Percentiles rank a stretch among this genome's conserved stretches.
Evolutionary conservation across 1,140 invertebrate genomes (phyloP).

Genomic region (Tribolium castaneum): DNA sequence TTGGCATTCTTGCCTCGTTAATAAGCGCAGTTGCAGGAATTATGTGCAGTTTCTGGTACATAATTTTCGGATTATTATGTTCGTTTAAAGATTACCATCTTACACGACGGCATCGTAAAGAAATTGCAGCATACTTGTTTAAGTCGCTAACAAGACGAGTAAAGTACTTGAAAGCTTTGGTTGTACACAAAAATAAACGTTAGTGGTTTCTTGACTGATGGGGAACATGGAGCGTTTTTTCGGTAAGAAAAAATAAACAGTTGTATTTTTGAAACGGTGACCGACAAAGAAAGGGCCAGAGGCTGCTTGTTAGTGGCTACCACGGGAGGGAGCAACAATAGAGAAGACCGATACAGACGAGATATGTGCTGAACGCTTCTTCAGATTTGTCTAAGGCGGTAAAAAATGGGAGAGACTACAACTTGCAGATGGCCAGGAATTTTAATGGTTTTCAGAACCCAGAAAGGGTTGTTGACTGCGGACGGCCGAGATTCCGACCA

Average conservation of each 20-base stretch:
- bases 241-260: conserved; percentile 23
- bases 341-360: conserved; percentile 5
- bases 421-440: conserved; percentile 33
- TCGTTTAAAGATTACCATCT: conserved; percentile 34
- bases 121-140: conserved; percentile 18
- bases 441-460: conserved; percentile 31
- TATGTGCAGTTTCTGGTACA: conserved; percentile 33
- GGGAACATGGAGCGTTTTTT: conserved; percentile 3
- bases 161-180: conserved; percentile 14
- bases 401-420: conserved; percentile 9
- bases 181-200: conserved; percentile 16
- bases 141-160: conserved; percentile 16
- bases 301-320: conserved; percentile 23
- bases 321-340: conserved; percentile 20
- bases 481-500: background rate
- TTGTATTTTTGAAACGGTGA: conserved; percentile 22
- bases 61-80: conserved; percentile 36
- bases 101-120: conserved; percentile 21
- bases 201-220: conserved; percentile 18
- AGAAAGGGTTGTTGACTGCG: conserved; percentile 21
- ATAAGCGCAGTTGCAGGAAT: conserved; percentile 23
- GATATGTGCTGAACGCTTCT: conserved; percentile 31
- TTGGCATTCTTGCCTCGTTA: conserved; percentile 15
- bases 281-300: conserved; percentile 16
- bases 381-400: conserved; percentile 31